Evolutionary conservation across 2,113 vertebrate genomes (phyloP).

Genomic region (Bubo blakistoni): DNA sequence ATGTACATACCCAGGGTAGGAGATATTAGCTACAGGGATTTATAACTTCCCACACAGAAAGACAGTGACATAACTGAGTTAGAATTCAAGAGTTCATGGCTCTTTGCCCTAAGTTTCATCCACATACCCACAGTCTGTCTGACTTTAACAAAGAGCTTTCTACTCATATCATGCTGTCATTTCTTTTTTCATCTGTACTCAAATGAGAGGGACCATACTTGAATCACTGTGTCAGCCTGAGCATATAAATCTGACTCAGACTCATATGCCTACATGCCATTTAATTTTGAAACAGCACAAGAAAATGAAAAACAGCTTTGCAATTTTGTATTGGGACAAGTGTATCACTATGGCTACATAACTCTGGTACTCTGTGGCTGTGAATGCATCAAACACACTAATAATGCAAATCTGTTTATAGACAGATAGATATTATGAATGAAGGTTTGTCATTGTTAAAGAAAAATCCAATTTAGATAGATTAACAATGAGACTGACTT

Average conservation of each 20-base stretch:
- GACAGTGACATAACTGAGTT: neutral
- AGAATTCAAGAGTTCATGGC: neutral
- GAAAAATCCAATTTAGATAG: neutral
- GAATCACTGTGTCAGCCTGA: neutral
- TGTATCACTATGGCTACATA: neutral
- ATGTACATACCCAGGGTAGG: neutral
- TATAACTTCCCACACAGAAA: neutral
- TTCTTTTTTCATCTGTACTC: neutral
- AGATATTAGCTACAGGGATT: neutral
- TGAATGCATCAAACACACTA: neutral
- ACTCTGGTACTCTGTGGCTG: neutral
- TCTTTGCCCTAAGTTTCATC: neutral
- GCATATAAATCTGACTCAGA: neutral
- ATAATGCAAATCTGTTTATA: neutral
- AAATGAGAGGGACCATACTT: neutral
- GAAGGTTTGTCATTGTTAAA: neutral
- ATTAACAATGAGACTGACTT: neutral
- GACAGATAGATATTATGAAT: neutral
- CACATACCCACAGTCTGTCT: neutral
- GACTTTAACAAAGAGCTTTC: neutral
- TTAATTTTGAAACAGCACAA: neutral
- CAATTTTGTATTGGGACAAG: neutral
- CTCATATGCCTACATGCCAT: neutral
- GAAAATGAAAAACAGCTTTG: neutral
- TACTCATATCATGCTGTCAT: neutral